Percentiles rank a stretch among this genome's conserved stretches.
Evolutionary conservation across 2,888 invertebrate species (phyloP).

Genomic region (Hoplodrina blanda): DNA sequence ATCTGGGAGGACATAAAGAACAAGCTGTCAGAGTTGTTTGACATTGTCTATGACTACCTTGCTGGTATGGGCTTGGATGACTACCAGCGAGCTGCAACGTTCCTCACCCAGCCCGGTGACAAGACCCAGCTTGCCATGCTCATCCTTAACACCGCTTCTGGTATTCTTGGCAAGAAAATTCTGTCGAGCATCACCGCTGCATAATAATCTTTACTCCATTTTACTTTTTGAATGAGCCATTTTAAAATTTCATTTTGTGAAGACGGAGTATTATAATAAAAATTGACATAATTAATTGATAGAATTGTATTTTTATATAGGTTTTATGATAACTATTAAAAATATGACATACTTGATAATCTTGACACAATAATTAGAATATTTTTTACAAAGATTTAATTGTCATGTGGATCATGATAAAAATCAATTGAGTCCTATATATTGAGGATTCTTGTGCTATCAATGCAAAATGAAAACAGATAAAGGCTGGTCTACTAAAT

Average conservation of each 20-base stretch:
- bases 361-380: slow-evolving; percentile 11
- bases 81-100: slow-evolving; percentile 77
- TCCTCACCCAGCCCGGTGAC: slow-evolving; percentile 70
- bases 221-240: too few relatives aligned
- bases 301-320: slow-evolving; percentile 6
- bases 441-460: slow-evolving; percentile 8
- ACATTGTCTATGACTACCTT: slow-evolving; percentile 85
- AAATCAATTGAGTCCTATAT: background rate
- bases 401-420: slow-evolving; percentile 38
- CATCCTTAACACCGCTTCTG: slow-evolving; percentile 77
- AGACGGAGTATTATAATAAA: slow-evolving; percentile 58
- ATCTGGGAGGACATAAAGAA: slow-evolving; percentile 81
- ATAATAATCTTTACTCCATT: slow-evolving; percentile 39
- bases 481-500: slow-evolving; percentile 15
- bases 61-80: slow-evolving; percentile 82
- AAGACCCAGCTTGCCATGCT: slow-evolving; percentile 77
- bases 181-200: slow-evolving; percentile 75
- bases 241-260: slow-evolving; percentile 13
- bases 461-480: slow-evolving; percentile 23
- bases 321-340: slow-evolving; percentile 10
- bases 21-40: slow-evolving; percentile 79
- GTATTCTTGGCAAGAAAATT: slow-evolving; percentile 80
- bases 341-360: slow-evolving; percentile 19
- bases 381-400: background rate
- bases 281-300: slow-evolving; percentile 22